Percentiles rank a stretch among this genome's conserved stretches.
These are phyloP conservation scores for Selenia dentaria DNA, from an alignment of 2,888 invertebrate species.

Conservation along the genomic window DNA sequence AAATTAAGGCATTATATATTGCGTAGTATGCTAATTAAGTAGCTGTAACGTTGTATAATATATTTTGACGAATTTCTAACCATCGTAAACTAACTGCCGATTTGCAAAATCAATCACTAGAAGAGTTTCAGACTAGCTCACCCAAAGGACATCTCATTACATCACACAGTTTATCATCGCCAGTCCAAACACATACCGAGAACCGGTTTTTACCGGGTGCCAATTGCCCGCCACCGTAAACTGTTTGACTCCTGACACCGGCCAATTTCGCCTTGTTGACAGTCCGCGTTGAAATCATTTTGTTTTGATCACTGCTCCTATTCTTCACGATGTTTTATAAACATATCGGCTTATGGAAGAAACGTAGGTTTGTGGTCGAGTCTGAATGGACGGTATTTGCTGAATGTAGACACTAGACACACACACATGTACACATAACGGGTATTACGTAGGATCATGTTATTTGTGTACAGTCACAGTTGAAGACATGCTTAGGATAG, in stretches of 20 bases:
- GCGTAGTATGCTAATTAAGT: too few species aligned
- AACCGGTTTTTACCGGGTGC: constrained; percentile 48
- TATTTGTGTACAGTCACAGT: too few species aligned
- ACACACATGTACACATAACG: too few species aligned
- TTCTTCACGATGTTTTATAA: constrained; percentile 20
- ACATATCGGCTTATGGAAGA: constrained; percentile 2
- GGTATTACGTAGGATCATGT: too few species aligned
- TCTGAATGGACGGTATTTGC: background rate
- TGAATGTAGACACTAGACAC: background rate
- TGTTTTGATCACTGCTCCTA: constrained; percentile 26
- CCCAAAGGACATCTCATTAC: constrained; percentile 2
- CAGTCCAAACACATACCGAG: constrained; percentile 14
- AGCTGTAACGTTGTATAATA: too few species aligned
- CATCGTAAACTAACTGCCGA: too few species aligned
- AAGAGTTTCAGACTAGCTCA: background rate
- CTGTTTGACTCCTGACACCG: constrained; percentile 62
- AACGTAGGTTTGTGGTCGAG: constrained; percentile 1
- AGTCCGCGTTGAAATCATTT: constrained; percentile 13
- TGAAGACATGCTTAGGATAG: too few species aligned
- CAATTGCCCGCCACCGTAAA: constrained; percentile 51
- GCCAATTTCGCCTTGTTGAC: constrained; percentile 33
- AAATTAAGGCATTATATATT: too few species aligned
- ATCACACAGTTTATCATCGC: constrained; percentile 10
- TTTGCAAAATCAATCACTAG: too few species aligned
- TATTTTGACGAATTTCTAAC: too few species aligned